These are phyloP conservation scores for Myoxocephalus aenaeus DNA, from an alignment of 2,797 vertebrate species.

Conservation along the genomic window DNA sequence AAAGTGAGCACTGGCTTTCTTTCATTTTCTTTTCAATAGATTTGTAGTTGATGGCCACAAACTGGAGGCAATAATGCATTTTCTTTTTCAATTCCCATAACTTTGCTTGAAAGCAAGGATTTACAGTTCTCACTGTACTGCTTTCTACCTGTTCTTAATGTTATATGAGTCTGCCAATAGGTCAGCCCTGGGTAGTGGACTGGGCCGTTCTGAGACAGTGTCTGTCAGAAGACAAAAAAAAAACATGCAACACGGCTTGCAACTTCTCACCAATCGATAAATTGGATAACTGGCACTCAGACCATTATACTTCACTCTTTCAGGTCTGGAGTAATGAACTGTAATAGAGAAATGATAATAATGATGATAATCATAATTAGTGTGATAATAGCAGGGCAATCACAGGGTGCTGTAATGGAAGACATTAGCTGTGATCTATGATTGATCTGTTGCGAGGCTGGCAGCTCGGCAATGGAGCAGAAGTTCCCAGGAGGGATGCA, in stretches of 20 bases:
- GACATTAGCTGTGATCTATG: conserved; percentile 74
- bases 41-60: background rate
- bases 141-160: conserved; percentile 26
- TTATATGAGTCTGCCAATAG: conserved; percentile 48
- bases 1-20: background rate
- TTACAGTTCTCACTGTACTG: background rate
- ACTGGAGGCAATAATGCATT: background rate
- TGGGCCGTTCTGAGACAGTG: conserved; percentile 36
- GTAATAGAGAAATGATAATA: conserved; percentile 82
- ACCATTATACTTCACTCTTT: conserved; percentile 68
- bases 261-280: conserved; percentile 63
- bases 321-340: conserved; percentile 77
- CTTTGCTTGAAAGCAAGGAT: background rate
- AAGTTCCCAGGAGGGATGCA: conserved; percentile 46
- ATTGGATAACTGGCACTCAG: conserved; percentile 72
- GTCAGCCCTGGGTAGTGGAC: conserved; percentile 27
- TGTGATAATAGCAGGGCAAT: conserved; percentile 75
- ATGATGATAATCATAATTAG: conserved; percentile 80
- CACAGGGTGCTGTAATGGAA: conserved; percentile 70
- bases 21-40: background rate
- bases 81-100: background rate
- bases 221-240: conserved; percentile 42
- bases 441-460: conserved; percentile 72
- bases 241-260: conserved; percentile 43
- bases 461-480: conserved; percentile 55